Base-by-base conservation (phyloP, 2,888 invertebrate species). In the Neoitamus cyanurus region DNA sequence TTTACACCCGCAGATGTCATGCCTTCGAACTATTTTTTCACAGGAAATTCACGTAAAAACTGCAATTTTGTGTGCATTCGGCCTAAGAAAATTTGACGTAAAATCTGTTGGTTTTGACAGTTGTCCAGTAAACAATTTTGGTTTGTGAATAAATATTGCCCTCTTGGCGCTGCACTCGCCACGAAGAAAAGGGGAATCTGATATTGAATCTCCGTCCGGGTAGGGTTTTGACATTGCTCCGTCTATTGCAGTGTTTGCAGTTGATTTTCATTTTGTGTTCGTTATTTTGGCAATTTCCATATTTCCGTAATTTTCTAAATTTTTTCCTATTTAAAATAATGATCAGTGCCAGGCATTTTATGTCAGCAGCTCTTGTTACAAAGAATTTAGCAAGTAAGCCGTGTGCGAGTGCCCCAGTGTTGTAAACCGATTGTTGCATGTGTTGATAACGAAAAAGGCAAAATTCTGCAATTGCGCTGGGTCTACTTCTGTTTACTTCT, bases 351-450 rank as follows among this genome's bases (percentile, higher is more conserved):
- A 20, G 42, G 20, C 75, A 75, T 7, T 42, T 75, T 25, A 20
- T 20, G 28, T 75, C 28, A 25, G 37, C 75, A 13, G 42, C 42
- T 25, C 28, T 75, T 15, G 28, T 75, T 28, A 37, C 75, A 42
- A 75, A 37, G 42, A 75, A 75, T 75, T 75, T 75, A 20, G 11
- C 75, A 37, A 42, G 75, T 75, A 75, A 42, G 42, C 34, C 3
- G 25, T 58, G 9, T 58, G 58, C 42, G 13, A 42, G 42, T 42
- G 42, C 42, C n/a, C n/a, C 20, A 7, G 2, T 34, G 3, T 34
- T 34, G 34, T 3, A 34, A 34, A 58, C 5, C 9, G 58, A n/a
- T 34, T 7, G 2, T 25, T 3, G 58, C 3, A 20, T 15, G 58
- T 0, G 58, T 58, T 58, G 58, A 58, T 20, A 20, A n/a, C n/a